phyloP scores from a whole-genome alignment of 2,797 vertebrate species.

The Mormyrus proboscirostris region DNA sequence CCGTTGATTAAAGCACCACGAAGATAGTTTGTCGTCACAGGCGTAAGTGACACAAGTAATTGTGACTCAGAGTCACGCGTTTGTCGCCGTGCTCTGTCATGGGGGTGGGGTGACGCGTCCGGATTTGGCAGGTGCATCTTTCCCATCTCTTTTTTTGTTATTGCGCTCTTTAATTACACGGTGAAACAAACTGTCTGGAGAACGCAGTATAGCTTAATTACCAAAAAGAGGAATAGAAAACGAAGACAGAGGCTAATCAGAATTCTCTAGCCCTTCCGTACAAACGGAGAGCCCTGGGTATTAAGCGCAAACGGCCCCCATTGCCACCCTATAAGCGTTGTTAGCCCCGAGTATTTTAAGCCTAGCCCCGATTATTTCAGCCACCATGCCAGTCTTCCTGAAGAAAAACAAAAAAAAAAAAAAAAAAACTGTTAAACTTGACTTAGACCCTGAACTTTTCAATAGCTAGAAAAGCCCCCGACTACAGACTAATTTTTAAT shows the following conservation, averaged over 20 bases:
- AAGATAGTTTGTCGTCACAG: neutral
- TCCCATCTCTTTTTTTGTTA: constrained; percentile 5
- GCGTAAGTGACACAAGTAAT: constrained; percentile 1
- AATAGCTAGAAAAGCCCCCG: neutral
- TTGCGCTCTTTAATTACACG: constrained; percentile 10
- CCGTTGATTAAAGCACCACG: neutral
- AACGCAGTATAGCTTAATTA: constrained; percentile 3
- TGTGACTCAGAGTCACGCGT: constrained; percentile 31
- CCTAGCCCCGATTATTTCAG: neutral
- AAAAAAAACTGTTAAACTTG: neutral
- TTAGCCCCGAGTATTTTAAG: no score
- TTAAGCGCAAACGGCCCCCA: neutral
- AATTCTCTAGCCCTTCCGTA: neutral
- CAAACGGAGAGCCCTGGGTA: neutral
- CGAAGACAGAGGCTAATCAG: neutral
- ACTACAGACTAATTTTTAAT: neutral
- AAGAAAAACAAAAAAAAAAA: neutral
- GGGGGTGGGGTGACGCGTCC: neutral
- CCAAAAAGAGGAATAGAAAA: neutral
- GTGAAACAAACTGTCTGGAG: constrained; percentile 5
- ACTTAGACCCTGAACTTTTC: no score
- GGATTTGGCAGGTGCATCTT: neutral
- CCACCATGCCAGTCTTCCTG: neutral
- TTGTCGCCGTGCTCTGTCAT: neutral
- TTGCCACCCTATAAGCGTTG: neutral